Evolutionary conservation across 1,140 invertebrate genomes (phyloP).

Genomic region (Ceratoteleas bidentatus): DNA sequence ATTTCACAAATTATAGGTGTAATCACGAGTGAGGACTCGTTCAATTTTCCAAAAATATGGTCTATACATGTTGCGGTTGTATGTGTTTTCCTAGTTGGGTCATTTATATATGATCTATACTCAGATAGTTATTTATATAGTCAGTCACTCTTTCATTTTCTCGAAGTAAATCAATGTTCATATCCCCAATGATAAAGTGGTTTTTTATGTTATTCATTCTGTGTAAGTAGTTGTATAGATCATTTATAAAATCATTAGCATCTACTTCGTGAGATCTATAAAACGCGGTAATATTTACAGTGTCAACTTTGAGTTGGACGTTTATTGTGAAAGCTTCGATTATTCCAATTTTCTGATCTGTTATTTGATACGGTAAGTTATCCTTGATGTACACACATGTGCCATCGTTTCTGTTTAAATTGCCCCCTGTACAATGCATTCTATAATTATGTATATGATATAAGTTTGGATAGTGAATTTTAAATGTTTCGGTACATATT

Average conservation of each 20-base stretch:
- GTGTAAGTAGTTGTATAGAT: neutral
- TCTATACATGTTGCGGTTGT: neutral
- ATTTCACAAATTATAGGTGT: neutral
- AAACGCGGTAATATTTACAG: neutral
- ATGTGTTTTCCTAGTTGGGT: neutral
- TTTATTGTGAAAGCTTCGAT: neutral
- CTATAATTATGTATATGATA: neutral
- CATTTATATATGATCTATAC: constrained; percentile 1
- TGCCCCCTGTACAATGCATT: neutral
- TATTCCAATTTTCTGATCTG: neutral
- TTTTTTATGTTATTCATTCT: neutral
- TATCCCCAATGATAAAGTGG: neutral
- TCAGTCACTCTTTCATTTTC: neutral
- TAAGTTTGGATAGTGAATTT: neutral
- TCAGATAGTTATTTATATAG: neutral
- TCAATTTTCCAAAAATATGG: neutral
- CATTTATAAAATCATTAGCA: neutral
- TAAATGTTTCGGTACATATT: neutral
- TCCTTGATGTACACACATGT: neutral
- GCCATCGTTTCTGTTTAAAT: neutral
- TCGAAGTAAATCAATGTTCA: neutral
- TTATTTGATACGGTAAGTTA: neutral
- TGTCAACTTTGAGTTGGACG: neutral
- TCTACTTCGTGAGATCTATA: neutral
- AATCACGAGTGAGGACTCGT: neutral